Conservation (phyloP, 2,888 invertebrate genomes). For the Microctonus brassicae region DNA sequence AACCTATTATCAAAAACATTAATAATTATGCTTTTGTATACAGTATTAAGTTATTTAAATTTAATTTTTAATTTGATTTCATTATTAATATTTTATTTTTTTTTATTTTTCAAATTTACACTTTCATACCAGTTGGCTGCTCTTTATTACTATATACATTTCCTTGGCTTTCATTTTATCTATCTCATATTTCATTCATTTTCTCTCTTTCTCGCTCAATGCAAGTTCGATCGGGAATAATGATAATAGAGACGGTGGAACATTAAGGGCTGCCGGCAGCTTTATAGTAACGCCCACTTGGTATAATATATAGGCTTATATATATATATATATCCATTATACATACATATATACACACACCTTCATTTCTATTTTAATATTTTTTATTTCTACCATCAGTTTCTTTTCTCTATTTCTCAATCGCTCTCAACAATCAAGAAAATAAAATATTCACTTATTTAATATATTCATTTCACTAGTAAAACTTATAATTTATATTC, state of each 20-base stretch:
- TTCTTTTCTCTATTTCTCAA: constrained; percentile 22
- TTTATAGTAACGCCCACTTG: constrained; percentile 20
- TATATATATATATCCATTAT: no score
- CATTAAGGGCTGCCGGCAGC: constrained; percentile 17
- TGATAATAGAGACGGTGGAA: constrained; percentile 26
- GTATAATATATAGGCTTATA: neutral
- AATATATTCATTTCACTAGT: neutral
- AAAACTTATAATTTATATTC: neutral
- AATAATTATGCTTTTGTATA: neutral
- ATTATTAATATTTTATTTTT: no score
- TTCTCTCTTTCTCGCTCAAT: neutral
- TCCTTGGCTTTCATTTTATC: no score
- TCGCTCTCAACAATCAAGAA: neutral
- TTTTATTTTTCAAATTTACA: neutral
- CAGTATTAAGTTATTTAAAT: neutral
- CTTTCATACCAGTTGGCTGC: neutral
- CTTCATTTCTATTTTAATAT: neutral
- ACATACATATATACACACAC: neutral
- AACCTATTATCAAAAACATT: neutral
- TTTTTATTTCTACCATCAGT: constrained; percentile 5
- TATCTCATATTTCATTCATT: neutral
- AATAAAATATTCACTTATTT: neutral
- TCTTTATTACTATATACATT: neutral
- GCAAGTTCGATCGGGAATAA: constrained; percentile 39
- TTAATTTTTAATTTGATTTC: neutral